These are phyloP conservation scores for Macrotus californicus DNA, from an alignment of 2,113 vertebrate genomes.

Conservation along the genomic window DNA sequence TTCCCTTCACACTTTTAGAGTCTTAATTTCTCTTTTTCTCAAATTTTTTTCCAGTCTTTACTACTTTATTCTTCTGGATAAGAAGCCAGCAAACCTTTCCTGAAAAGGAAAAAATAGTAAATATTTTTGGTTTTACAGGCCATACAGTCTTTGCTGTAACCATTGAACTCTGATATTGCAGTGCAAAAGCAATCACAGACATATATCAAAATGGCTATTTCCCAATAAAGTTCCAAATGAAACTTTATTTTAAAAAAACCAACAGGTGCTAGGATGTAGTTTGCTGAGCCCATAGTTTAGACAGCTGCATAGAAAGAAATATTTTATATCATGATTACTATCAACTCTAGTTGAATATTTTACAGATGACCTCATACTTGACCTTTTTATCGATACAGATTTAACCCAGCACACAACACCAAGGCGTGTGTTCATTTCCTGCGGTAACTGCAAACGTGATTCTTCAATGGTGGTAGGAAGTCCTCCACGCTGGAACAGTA, in stretches of 20 bases:
- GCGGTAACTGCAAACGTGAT: background rate
- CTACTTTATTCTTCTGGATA: background rate
- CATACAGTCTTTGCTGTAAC: background rate
- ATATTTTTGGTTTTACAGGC: background rate
- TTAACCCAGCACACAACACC: background rate
- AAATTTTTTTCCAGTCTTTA: background rate
- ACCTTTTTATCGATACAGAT: background rate
- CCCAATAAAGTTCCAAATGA: background rate
- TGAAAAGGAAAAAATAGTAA: background rate
- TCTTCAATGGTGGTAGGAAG: background rate
- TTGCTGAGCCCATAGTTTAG: background rate
- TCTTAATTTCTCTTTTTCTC: background rate
- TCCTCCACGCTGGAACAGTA: background rate
- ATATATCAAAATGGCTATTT: background rate
- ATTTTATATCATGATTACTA: background rate
- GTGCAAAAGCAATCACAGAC: background rate
- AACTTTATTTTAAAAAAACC: slow-evolving; percentile 13
- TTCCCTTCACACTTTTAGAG: background rate
- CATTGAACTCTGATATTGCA: background rate
- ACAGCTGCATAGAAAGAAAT: background rate
- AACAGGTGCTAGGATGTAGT: background rate
- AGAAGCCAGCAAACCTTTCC: background rate
- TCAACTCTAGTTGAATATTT: background rate
- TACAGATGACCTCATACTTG: background rate
- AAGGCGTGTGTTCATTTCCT: slow-evolving; percentile 16